These are phyloP conservation scores for Melanostigma gelatinosum DNA, from an alignment of 2,113 vertebrate genomes.

Conservation along the genomic window DNA sequence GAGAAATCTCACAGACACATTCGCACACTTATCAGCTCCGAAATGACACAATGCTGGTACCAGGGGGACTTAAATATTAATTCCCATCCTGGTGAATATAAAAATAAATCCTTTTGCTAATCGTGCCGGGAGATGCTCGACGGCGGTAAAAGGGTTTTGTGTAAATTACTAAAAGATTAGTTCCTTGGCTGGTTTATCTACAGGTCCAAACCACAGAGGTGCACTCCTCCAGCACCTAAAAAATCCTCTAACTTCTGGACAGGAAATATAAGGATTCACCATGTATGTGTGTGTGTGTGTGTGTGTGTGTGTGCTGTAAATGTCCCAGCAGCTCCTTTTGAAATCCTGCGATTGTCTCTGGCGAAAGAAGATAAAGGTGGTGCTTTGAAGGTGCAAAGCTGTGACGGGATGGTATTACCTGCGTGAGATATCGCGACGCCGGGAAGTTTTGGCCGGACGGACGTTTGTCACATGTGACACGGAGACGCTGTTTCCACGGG, in stretches of 20 bases:
- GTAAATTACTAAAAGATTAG: slow-evolving; percentile 85
- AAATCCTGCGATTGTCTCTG: slow-evolving; percentile 80
- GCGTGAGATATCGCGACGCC: slow-evolving; percentile 19
- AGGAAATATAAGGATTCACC: slow-evolving; percentile 62
- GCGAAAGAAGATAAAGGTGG: slow-evolving; percentile 70
- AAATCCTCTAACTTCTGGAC: slow-evolving; percentile 66
- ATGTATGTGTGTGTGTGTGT: neutral
- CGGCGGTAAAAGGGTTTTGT: slow-evolving; percentile 81
- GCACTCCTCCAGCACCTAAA: slow-evolving; percentile 67
- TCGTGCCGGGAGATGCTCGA: slow-evolving; percentile 76
- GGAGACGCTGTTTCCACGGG: slow-evolving; percentile 36
- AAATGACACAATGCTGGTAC: slow-evolving; percentile 78
- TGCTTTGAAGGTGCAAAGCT: slow-evolving; percentile 74
- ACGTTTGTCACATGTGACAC: slow-evolving; percentile 54
- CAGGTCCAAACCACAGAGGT: slow-evolving; percentile 72
- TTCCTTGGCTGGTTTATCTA: slow-evolving; percentile 78
- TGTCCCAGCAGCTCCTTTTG: slow-evolving; percentile 47
- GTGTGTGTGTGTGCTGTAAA: slow-evolving; percentile 14
- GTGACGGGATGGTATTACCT: slow-evolving; percentile 65
- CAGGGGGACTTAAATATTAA: slow-evolving; percentile 82
- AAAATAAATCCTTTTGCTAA: slow-evolving; percentile 84
- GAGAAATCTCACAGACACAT: slow-evolving; percentile 76
- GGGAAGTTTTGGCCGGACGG: slow-evolving; percentile 62
- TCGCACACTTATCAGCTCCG: slow-evolving; percentile 77
- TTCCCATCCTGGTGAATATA: slow-evolving; percentile 81